A percentile compares a stretch with the other conserved stretches of the same genome.
Evolutionary conservation across 1,140 invertebrate species (phyloP).

Genomic region (Bombus affinis): DNA sequence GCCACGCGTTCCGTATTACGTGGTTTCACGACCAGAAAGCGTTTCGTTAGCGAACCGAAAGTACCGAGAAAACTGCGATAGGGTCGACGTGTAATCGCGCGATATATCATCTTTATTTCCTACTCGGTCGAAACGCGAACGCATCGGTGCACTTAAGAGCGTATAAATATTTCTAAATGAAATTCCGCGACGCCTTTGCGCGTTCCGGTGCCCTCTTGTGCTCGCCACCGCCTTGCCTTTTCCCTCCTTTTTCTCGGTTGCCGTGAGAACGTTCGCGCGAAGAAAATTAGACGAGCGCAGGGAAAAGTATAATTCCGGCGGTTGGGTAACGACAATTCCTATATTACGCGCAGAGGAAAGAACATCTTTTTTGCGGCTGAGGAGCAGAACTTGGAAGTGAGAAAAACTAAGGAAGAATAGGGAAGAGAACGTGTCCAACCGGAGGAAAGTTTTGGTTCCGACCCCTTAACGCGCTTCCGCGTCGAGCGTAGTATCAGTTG

Average conservation of each 20-base stretch:
- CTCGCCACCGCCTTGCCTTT: not conserved
- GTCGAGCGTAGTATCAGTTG: constrained; percentile 26
- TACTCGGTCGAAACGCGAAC: constrained; percentile 1
- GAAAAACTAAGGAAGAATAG: not conserved
- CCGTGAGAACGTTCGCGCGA: not conserved
- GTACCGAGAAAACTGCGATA: constrained; percentile 39
- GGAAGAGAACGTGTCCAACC: not conserved
- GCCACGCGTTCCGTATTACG: constrained; percentile 27
- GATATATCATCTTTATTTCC: constrained; percentile 48
- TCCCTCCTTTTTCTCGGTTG: not conserved
- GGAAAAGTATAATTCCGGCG: too few relatives aligned
- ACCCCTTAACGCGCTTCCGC: constrained; percentile 17
- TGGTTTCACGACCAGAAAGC: constrained; percentile 2
- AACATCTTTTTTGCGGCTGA: not conserved
- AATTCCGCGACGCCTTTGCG: constrained; percentile 34
- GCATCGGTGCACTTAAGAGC: constrained; percentile 34
- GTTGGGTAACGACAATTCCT: not conserved
- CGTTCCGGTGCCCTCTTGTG: too few relatives aligned
- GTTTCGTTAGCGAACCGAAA: constrained; percentile 41
- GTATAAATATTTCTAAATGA: constrained; percentile 49
- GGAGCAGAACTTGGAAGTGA: not conserved
- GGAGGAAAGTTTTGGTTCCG: constrained; percentile 12
- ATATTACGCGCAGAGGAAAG: not conserved
- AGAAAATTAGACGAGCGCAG: too few relatives aligned
- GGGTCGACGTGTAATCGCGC: constrained; percentile 29